phyloP scores from a whole-genome alignment of 2,797 vertebrate genomes.

The Periophthalmus magnuspinnatus region DNA sequence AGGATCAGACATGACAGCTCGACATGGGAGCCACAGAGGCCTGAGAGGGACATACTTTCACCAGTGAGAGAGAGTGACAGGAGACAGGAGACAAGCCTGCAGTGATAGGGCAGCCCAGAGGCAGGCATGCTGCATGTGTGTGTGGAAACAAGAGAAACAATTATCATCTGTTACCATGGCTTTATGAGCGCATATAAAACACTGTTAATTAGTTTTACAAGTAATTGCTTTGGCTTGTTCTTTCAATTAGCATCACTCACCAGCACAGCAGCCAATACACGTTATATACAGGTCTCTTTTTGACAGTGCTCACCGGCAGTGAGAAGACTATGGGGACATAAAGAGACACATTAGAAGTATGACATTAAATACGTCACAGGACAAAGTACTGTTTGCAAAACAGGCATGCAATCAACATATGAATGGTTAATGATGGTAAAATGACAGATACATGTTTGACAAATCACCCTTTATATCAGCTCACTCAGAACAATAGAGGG shows the following conservation, averaged over 20 bases:
- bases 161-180: not conserved
- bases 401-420: not conserved
- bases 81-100: constrained; percentile 6
- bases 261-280: not conserved
- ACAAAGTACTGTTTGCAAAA: not conserved
- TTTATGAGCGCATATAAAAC: not conserved
- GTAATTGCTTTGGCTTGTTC: not conserved
- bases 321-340: not conserved
- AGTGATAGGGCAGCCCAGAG: constrained; percentile 1
- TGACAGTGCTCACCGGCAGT: not conserved
- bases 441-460: not conserved
- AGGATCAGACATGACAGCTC: constrained; percentile 25
- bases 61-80: constrained; percentile 19
- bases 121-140: not conserved
- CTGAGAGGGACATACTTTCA: constrained; percentile 7
- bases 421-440: not conserved
- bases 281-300: not conserved
- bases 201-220: not conserved
- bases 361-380: not conserved
- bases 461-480: not conserved
- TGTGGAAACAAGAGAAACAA: constrained; percentile 6
- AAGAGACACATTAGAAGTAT: too few relatives aligned
- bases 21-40: constrained; percentile 20
- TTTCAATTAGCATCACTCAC: not conserved
- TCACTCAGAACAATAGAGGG: not conserved